Conservation (phyloP, 2,113 vertebrate species). For the Geothlypis trichas region DNA sequence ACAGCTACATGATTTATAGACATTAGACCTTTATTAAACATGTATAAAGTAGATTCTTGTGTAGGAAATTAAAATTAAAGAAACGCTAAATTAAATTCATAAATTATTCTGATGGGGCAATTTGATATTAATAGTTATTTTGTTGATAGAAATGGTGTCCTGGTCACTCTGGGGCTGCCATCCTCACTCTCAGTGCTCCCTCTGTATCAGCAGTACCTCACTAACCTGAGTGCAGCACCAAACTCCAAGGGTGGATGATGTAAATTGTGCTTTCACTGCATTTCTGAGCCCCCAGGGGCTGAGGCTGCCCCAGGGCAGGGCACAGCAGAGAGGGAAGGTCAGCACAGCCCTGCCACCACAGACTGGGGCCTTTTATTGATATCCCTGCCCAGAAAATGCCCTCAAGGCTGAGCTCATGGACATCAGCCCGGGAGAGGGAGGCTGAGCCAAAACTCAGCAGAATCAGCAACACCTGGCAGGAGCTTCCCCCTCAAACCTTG, state of each 20-base stretch:
- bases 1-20: not conserved
- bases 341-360: not conserved
- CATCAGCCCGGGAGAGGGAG: not conserved
- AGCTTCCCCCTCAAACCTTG: not conserved
- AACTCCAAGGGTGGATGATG: not conserved
- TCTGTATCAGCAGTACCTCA: not conserved
- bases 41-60: not conserved
- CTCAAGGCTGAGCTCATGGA: not conserved
- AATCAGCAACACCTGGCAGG: not conserved
- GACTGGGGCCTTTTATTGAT: not conserved
- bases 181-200: not conserved
- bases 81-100: slow-evolving; percentile 31
- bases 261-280: not conserved
- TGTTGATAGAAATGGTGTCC: not conserved
- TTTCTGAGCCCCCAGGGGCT: not conserved
- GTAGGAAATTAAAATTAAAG: slow-evolving; percentile 25
- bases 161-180: not conserved
- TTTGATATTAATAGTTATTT: not conserved
- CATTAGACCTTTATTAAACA: not conserved
- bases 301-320: not conserved
- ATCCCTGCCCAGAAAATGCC: not conserved
- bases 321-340: not conserved
- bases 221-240: not conserved
- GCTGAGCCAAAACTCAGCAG: not conserved
- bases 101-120: not conserved